Percentiles rank a stretch among this genome's conserved stretches.
Evolutionary conservation across 2,888 invertebrate species (phyloP).

Genomic region (Hirtodrosophila alboralis): DNA sequence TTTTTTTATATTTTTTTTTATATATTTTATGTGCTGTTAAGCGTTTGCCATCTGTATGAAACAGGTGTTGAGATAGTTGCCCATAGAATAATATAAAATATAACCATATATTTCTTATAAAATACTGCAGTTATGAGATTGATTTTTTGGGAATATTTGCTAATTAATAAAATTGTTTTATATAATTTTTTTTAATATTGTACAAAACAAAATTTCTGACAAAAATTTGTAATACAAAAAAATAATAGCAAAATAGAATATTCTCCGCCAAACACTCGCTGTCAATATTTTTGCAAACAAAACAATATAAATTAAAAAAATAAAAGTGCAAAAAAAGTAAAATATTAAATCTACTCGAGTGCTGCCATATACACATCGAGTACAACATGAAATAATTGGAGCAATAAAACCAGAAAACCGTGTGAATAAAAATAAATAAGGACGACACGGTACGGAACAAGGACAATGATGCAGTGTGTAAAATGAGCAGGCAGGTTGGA

Average conservation of each 20-base stretch:
- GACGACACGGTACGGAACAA: slow-evolving; percentile 18
- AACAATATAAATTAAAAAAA: slow-evolving; percentile 19
- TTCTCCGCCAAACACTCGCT: background rate
- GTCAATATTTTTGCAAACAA: slow-evolving; percentile 13
- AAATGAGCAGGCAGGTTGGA: slow-evolving; percentile 22
- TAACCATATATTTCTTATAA: too few species aligned
- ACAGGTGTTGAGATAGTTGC: slow-evolving; percentile 37
- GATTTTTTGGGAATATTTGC: too few species aligned
- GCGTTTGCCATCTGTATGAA: slow-evolving; percentile 43
- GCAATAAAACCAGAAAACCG: slow-evolving; percentile 68
- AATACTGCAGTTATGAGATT: background rate
- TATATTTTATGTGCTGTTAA: slow-evolving; percentile 67
- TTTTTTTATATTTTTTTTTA: slow-evolving; percentile 30
- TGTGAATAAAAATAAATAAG: slow-evolving; percentile 63
- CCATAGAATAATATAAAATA: slow-evolving; percentile 5
- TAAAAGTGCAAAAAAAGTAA: slow-evolving; percentile 13
- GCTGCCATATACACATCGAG: slow-evolving; percentile 37
- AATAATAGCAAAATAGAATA: background rate
- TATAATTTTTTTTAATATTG: too few species aligned
- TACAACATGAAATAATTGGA: slow-evolving; percentile 69
- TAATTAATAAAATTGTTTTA: too few species aligned
- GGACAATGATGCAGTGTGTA: slow-evolving; percentile 40
- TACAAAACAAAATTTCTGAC: too few species aligned
- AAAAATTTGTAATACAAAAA: slow-evolving; percentile 1
- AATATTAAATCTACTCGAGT: slow-evolving; percentile 55